Evolutionary conservation across 2,888 invertebrate species (phyloP).

Genomic region (Lamellibrachia columna): DNA sequence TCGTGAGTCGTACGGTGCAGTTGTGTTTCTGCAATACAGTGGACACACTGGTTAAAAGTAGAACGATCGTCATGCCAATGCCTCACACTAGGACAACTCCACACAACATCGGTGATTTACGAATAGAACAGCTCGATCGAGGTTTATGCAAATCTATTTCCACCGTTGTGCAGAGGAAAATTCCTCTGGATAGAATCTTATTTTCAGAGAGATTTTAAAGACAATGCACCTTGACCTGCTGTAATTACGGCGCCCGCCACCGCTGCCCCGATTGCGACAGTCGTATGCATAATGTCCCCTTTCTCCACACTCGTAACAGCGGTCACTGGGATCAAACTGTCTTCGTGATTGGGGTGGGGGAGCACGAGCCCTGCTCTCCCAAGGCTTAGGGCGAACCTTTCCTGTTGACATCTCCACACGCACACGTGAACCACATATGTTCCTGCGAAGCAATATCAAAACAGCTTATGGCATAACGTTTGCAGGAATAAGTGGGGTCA

Average conservation of each 20-base stretch:
- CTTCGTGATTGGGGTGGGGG: constrained; percentile 55
- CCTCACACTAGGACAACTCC: not conserved
- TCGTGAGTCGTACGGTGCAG: constrained; percentile 1
- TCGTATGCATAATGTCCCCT: constrained; percentile 93
- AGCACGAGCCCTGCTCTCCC: constrained; percentile 21
- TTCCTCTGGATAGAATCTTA: not conserved
- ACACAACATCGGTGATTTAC: constrained; percentile 11
- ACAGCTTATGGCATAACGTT: not conserved
- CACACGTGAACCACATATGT: constrained; percentile 79
- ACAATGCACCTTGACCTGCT: not conserved
- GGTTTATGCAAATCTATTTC: too few relatives aligned
- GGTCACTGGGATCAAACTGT: constrained; percentile 88
- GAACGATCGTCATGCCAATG: not conserved
- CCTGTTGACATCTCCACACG: constrained; percentile 93
- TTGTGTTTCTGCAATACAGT: constrained; percentile 10
- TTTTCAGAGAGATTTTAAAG: not conserved
- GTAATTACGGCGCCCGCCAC: not conserved
- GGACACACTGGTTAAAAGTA: not conserved
- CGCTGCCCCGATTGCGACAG: constrained; percentile 68
- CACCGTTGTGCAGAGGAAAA: not conserved
- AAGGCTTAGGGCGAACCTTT: constrained; percentile 66
- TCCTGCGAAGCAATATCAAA: not conserved
- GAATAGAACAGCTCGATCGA: not conserved
- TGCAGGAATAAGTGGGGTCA: not conserved
- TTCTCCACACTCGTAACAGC: constrained; percentile 94